Conservation (phyloP, 2,797 vertebrate species). For the Enteromius paludinosus region DNA sequence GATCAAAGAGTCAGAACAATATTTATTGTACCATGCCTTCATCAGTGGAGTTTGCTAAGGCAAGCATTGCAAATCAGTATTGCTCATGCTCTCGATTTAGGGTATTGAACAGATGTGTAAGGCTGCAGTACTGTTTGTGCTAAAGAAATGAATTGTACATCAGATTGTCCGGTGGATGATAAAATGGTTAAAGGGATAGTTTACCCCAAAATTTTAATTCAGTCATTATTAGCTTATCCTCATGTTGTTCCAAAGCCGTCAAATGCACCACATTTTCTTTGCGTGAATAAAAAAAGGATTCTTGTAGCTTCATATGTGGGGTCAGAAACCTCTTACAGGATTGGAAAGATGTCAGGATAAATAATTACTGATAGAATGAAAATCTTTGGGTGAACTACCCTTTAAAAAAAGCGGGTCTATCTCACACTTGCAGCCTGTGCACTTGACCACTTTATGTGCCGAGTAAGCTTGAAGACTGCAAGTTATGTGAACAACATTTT, state of each 20-base stretch:
- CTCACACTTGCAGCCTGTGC: background rate
- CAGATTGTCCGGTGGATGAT: background rate
- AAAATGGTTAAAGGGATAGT: background rate
- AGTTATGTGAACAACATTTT: background rate
- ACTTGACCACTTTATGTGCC: conserved; percentile 1
- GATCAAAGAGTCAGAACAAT: background rate
- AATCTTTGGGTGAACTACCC: background rate
- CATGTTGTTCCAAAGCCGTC: background rate
- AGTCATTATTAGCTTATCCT: background rate
- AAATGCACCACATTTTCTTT: background rate
- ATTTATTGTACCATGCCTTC: background rate
- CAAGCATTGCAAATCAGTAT: background rate
- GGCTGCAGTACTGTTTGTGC: background rate
- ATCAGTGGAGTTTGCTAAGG: background rate
- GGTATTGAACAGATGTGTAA: conserved; percentile 3
- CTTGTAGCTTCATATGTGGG: background rate
- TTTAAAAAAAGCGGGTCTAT: background rate
- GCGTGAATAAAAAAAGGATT: background rate
- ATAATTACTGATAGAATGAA: background rate
- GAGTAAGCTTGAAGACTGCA: background rate
- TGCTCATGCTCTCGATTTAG: background rate
- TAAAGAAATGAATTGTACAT: background rate
- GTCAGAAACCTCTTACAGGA: background rate
- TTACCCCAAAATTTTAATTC: no score
- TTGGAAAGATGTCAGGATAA: background rate